Conservation (phyloP, 2,113 vertebrate species). For the Pluvialis apricaria region DNA sequence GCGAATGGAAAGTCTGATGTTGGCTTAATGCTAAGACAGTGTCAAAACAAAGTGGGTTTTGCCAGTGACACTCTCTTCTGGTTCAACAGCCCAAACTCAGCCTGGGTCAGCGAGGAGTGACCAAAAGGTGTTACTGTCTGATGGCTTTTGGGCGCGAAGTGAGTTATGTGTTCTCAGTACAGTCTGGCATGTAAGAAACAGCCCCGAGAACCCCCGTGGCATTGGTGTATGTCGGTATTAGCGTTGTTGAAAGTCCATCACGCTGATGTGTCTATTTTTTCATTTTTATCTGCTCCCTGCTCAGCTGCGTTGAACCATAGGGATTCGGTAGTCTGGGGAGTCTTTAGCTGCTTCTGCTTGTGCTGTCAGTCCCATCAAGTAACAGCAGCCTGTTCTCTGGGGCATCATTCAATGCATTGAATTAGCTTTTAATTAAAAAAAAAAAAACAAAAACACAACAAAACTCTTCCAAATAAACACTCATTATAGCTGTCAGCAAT, state of each 20-base stretch:
- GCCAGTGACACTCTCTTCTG: neutral
- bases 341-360: neutral
- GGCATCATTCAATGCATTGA: neutral
- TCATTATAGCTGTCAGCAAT: neutral
- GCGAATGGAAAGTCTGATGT: neutral
- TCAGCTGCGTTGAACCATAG: neutral
- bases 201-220: neutral
- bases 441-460: no score
- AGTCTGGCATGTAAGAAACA: neutral
- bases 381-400: neutral
- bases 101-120: neutral
- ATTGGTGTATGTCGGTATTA: neutral
- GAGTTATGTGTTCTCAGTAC: neutral
- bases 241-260: neutral
- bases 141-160: neutral
- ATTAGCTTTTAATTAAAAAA: slow-evolving; percentile 27
- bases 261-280: neutral
- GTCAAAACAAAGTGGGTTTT: neutral
- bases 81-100: neutral
- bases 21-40: neutral
- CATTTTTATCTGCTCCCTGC: neutral
- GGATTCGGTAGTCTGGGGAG: neutral
- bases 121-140: neutral
- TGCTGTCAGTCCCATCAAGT: slow-evolving; percentile 31
- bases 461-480: neutral